phyloP scores from a whole-genome alignment of 2,113 vertebrate genomes.

The Pavo muticus region DNA sequence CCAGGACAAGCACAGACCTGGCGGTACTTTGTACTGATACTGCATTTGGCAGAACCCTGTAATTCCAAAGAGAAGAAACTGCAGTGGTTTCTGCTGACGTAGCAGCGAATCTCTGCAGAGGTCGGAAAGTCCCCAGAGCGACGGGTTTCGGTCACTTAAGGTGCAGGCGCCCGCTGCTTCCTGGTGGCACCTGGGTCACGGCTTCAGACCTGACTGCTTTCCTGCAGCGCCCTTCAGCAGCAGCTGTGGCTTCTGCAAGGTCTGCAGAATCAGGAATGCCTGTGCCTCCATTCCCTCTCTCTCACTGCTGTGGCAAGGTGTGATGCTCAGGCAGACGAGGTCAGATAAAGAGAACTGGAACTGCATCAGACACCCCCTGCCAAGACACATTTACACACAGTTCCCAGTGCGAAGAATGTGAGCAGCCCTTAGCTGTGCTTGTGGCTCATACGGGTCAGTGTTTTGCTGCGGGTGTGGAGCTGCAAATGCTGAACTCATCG shows the following conservation, averaged over 20 bases:
- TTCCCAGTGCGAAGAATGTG: not conserved
- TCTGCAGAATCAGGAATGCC: not conserved
- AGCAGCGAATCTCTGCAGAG: not conserved
- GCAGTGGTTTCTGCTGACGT: not conserved
- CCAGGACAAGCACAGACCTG: constrained; percentile 61
- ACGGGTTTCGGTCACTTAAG: not conserved
- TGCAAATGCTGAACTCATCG: too few species aligned
- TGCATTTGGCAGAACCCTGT: not conserved
- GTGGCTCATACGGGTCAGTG: fast-evolving
- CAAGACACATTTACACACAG: fast-evolving
- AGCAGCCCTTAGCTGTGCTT: not conserved
- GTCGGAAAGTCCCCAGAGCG: not conserved
- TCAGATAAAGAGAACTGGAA: not conserved
- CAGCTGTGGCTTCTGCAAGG: not conserved
- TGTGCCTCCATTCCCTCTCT: fast-evolving
- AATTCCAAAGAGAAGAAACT: not conserved
- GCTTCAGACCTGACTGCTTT: not conserved
- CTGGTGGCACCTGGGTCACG: not conserved
- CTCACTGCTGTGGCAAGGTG: not conserved
- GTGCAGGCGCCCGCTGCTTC: not conserved
- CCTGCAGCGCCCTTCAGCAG: not conserved
- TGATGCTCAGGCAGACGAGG: not conserved
- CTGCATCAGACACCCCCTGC: not conserved
- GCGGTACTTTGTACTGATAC: not conserved
- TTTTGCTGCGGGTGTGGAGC: not conserved